These are phyloP conservation scores for Apamea crenata DNA, from an alignment of 2,888 invertebrate genomes.

Conservation along the genomic window DNA sequence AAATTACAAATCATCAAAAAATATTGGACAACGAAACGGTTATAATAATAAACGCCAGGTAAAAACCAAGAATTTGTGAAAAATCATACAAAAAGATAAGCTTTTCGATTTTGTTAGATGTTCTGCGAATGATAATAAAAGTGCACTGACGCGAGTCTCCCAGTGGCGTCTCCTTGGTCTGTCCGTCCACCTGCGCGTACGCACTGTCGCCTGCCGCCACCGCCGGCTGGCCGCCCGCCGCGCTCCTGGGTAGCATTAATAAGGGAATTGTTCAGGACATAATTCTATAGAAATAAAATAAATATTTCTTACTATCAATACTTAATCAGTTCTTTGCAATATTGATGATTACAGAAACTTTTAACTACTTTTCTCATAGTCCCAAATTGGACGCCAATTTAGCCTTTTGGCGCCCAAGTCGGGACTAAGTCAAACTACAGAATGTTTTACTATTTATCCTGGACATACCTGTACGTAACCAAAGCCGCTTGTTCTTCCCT, in stretches of 20 bases:
- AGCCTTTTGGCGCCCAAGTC: constrained; percentile 24
- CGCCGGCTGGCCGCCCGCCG: constrained; percentile 73
- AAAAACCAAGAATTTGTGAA: not conserved
- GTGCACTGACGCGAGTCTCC: constrained; percentile 77
- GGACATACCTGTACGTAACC: constrained; percentile 90
- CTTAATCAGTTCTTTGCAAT: not conserved
- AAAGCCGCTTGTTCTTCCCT: constrained; percentile 92
- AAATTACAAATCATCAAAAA: not conserved
- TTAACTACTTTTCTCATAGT: not conserved
- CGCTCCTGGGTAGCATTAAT: constrained; percentile 72
- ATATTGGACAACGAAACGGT: not conserved
- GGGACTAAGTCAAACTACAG: not conserved
- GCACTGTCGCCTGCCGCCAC: constrained; percentile 73
- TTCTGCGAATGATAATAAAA: not conserved
- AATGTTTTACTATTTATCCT: not conserved
- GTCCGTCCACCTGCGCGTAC: constrained; percentile 85
- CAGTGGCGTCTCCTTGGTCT: constrained; percentile 83
- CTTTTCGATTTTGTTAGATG: not conserved
- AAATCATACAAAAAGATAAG: not conserved
- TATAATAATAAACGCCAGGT: not conserved
- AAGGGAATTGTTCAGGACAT: not conserved
- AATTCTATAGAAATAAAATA: not conserved
- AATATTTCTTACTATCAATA: not conserved
- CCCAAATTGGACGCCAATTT: constrained; percentile 17
- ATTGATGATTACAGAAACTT: not conserved